Evolutionary conservation across 2,113 vertebrate species (phyloP), one percentile per base, ranked within the genome.

Genomic region (Proteles cristata): DNA sequence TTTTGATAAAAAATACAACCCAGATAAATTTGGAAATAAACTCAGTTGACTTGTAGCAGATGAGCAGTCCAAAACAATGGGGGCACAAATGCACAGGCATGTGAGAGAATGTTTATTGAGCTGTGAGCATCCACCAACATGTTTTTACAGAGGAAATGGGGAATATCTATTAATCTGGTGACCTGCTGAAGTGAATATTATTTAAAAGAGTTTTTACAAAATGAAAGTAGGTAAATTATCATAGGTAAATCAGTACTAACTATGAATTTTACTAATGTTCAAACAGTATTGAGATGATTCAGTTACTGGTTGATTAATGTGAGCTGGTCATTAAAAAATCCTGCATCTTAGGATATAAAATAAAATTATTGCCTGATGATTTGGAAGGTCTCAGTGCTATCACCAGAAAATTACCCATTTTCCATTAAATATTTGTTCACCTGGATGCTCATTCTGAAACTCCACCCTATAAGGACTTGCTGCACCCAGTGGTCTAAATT

Each of bases 51-150:
- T 66, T 28, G 63, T 19, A 63, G 25, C 26, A 85, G 12, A 11
- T 2, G 0, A 21, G 14, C 31, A 15, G 1, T 28, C 61, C 39
- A 83, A 7, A 15, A 50, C 6, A n/a, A 10, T 3, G 21, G 10
- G 8, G 55, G 3, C 65, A 53, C 43, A 68, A 45, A 33, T 11
- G 0, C 61, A 35, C 7, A 12, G 33, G 3, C 31, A 80, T 81
- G 15, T 14, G 12, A 33, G 5, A 71, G 50, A 63, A 14, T 43
- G 2, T 21, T 61, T 58, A 4, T 25, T 66, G 61, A 11, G 19
- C 10, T 15, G 4, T 61, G 45, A 35, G 17, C 14, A 39, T 35
- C 61, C 14, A 63, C 66, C 1, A 11, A 8, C 53, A 33, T 11
- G 43, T 55, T 90, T 55, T 53, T 77, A n/a, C 19, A 71, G n/a